Evolutionary conservation across 2,888 invertebrate genomes (phyloP), one percentile per base, ranked within the genome.

Genomic region (Geophilus truncorum): DNA sequence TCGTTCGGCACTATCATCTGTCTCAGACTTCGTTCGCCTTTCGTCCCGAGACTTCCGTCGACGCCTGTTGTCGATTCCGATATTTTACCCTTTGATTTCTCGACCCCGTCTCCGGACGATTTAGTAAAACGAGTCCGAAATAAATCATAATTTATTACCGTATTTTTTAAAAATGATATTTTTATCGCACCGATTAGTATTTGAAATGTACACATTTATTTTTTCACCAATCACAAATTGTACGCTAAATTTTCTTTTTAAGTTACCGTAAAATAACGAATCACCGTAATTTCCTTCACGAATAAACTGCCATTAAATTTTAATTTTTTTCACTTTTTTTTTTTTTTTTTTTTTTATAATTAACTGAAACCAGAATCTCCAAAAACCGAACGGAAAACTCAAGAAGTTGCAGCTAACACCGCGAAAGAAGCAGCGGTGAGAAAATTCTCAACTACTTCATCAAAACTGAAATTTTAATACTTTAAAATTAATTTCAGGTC

Each of bases 61-160:
- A 15, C 45, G n/a, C 45, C 3, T 51, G 7, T n/a, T 6, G 4
- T 10, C 6, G n/a, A 10, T 25, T 82, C 1, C 83, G 82, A n/a
- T n/a, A 81, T 82, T 82, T 79, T 82, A 79, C 83, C 85, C 75
- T 92, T 92, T 87, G 87, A 89, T 82, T 92, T 92, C 86, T 86
- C 88, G 34, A 88, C 88, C 57, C 89, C 89, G 1, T 92, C 92
- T 0, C 91, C 91, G 10, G 91, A 92, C 86, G 90, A 90, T 85
- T 83, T 88, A 80, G 88, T 91, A 80, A 87, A 85, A n/a, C 84
- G 84, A 81, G 10, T 4, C 12, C 76, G 25, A 0, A n/a, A n/a
- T n/a, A 80, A 77, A 36, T 15, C 2, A 0, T 25, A 75, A 75
- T 18, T 70, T 75, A 1, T n/a, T n/a, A n/a, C n/a, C n/a, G n/a